Evolutionary conservation across 2,888 invertebrate species (phyloP), one percentile per base, ranked within the genome.

Genomic region (Clistopyga incitator): DNA sequence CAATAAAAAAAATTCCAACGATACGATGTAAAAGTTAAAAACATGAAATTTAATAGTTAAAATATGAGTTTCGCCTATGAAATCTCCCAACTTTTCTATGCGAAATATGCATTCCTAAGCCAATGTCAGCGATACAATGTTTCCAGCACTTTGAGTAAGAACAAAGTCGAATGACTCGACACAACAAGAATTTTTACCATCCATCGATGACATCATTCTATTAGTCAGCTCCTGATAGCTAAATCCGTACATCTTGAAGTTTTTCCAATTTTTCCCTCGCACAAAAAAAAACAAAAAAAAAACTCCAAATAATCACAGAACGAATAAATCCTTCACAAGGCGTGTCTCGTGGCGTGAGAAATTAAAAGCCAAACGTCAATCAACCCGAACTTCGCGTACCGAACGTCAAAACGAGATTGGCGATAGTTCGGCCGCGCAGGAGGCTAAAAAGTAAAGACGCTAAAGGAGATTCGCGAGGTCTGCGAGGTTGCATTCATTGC

Each of bases 121-220:
- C 0, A 52, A 52, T 18, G 6, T 52, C n/a, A 52, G n/a, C n/a
- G 18, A 20, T 18, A 52, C 1, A n/a, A 8, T 1, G 0, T 10
- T 25, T 25, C 6, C 15, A 56, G 11, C 54, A 23, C 11, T 23
- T 23, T 6, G 6, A 50, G 18, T 38, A 50, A 61, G 18, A 3
- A 64, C 38, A 64, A 64, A 64, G 42, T 3, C n/a, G 18, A n/a
- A 38, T 64, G 64, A 64, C 64, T 64, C 64, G 38, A 38, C 64
- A n/a, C 6, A n/a, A 20, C 2, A 34, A 38, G 11, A 64, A 38
- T 64, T 38, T 86, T 88, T 94, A 97, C 97, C 97, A 95, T 97
- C 97, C 29, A 97, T 95, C 4, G 97, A 96, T 86, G 96, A 95
- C 90, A 97, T 95, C 92, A 95, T 95, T 85, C 96, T 94, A 93